Percentiles rank a stretch among this genome's conserved stretches.
These are phyloP conservation scores for Trissolcus japonicus DNA, from an alignment of 2,888 invertebrate species.

Conservation along the genomic window DNA sequence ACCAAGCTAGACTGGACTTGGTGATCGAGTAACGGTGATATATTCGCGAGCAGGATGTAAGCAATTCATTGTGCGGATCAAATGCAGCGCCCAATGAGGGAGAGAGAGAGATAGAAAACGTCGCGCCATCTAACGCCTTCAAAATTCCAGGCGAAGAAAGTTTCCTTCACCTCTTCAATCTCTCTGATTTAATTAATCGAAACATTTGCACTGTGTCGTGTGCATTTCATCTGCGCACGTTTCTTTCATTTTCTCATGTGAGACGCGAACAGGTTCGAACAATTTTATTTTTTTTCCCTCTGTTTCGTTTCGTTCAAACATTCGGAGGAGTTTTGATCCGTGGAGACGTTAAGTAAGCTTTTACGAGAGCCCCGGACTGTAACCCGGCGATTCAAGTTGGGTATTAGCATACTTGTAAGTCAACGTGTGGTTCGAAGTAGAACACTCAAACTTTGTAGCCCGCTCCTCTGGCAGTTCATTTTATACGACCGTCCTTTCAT, in stretches of 20 bases:
- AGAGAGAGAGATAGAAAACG: conserved; percentile 22
- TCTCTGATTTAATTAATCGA: conserved; percentile 3
- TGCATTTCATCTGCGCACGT: background rate
- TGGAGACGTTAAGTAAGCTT: conserved; percentile 20
- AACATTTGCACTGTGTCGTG: no score
- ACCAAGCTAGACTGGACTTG: conserved; percentile 58
- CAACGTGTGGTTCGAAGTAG: conserved; percentile 36
- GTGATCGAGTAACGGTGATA: conserved; percentile 62
- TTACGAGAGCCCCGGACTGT: conserved; percentile 6
- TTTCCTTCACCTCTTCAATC: conserved; percentile 1
- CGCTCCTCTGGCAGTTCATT: conserved; percentile 27
- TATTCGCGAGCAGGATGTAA: conserved; percentile 55
- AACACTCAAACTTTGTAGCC: conserved; percentile 35
- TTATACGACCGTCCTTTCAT: conserved; percentile 24
- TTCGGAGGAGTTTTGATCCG: conserved; percentile 13
- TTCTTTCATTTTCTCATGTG: background rate
- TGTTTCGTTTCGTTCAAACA: background rate
- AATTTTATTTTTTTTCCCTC: no score
- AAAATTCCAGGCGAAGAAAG: conserved; percentile 51
- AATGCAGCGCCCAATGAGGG: conserved; percentile 40
- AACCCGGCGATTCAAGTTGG: conserved; percentile 14
- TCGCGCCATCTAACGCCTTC: conserved; percentile 16
- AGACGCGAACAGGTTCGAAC: background rate
- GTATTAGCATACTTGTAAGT: conserved; percentile 47
- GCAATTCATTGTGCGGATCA: conserved; percentile 41